These are phyloP conservation scores for Caenorhabditis remanei DNA, from an alignment of 1,140 invertebrate genomes.

Conservation along the genomic window DNA sequence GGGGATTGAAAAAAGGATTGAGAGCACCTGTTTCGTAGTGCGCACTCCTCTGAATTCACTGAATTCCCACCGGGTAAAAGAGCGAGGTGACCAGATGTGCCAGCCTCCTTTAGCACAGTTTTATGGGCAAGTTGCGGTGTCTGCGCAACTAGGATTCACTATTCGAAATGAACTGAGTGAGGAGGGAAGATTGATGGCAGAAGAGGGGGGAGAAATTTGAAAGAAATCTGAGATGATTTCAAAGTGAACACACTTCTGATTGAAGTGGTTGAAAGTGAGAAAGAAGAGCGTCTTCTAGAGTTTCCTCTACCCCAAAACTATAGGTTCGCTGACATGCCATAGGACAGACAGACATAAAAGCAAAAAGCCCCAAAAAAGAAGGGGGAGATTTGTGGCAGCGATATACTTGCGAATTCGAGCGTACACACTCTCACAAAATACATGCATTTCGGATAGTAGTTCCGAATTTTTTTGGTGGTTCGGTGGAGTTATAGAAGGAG, in stretches of 20 bases:
- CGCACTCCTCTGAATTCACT: not conserved
- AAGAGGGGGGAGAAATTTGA: not conserved
- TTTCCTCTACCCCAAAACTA: not conserved
- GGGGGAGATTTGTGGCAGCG: slow-evolving; percentile 34
- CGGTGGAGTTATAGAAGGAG: not conserved
- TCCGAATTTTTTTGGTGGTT: not conserved
- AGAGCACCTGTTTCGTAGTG: slow-evolving; percentile 29
- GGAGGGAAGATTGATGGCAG: slow-evolving; percentile 22
- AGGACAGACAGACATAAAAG: slow-evolving; percentile 7
- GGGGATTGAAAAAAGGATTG: not conserved
- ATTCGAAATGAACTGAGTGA: not conserved
- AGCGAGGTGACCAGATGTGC: slow-evolving; percentile 27
- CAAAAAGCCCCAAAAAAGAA: slow-evolving; percentile 17
- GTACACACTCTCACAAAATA: not conserved
- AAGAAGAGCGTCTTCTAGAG: slow-evolving; percentile 25
- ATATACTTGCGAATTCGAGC: slow-evolving; percentile 39
- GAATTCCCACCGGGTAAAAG: not conserved
- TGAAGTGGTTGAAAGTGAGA: slow-evolving; percentile 20
- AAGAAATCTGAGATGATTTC: slow-evolving; percentile 54
- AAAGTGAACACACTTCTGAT: slow-evolving; percentile 48
- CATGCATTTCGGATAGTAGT: slow-evolving; percentile 51
- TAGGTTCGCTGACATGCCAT: slow-evolving; percentile 45
- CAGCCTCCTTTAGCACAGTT: slow-evolving; percentile 28
- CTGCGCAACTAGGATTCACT: slow-evolving; percentile 28
- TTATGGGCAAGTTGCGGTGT: slow-evolving; percentile 33